Base-by-base conservation (phyloP, 2,888 invertebrate species). In the Acleris holmiana region DNA sequence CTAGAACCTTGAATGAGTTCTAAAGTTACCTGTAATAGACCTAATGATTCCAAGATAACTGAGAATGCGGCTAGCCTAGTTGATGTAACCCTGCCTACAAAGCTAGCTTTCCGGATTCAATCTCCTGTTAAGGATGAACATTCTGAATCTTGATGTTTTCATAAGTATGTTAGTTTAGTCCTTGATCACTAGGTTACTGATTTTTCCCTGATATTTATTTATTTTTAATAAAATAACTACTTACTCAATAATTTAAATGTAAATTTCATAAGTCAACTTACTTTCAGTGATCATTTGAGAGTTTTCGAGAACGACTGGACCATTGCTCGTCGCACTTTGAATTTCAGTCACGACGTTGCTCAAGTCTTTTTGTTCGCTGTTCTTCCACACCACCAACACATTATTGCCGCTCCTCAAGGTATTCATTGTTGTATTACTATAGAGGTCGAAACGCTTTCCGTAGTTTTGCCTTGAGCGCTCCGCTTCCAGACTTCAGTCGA, bases 341-440 rank as follows among this genome's bases (percentile, higher is more conserved):
- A 95, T 75, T 69, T 92, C 85, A 55, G 89, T 88, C 6, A 94
- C 91, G 35, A 93, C 89, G 73, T 89, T 88, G 73, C 93, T 90
- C 53, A 95, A 80, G 29, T 91, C 89, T n/a, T 83, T 83, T 69
- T 86, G 84, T 35, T 85, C 86, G 65, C 87, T 85, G 46, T 88
- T 86, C 49, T 90, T 93, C 94, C 95, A 95, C 66, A 95, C 86
- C 60, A 94, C 83, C 35, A 95, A 79, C 13, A 94, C 91, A 71
- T 88, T 93, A 71, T 93, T 86, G 44, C 83, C 82, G 61, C 71
- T 76, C 69, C 83, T 86, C 54, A 91, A 69, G 68, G 76, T 72
- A 71, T 89, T 78, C 90, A 89, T 91, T 67, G 69, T 80, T 29
- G 35, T 17, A 13, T 51, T 40, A 40, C 47, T 6, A 35, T 62